Evolutionary conservation across 2,113 vertebrate genomes (phyloP).

Genomic region (Alexandromys fortis): DNA sequence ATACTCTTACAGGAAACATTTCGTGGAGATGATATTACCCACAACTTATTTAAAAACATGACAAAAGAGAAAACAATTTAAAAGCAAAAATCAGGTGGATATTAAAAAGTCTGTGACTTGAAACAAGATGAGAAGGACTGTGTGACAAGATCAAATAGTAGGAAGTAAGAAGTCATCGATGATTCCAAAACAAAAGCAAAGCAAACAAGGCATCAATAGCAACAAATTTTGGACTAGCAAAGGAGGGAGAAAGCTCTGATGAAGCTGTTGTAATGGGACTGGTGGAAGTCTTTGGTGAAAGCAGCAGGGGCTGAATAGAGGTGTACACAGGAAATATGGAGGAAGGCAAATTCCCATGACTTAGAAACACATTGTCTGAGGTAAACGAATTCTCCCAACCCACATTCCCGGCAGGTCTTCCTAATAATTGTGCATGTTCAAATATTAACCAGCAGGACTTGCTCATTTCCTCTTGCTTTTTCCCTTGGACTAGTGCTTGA

Average conservation of each 20-base stretch:
- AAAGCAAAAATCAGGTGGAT: background rate
- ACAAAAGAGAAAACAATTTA: background rate
- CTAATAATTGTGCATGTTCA: constrained; percentile 66
- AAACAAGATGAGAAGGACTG: background rate
- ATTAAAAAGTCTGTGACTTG: background rate
- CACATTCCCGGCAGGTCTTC: constrained; percentile 4
- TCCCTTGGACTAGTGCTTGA: constrained; percentile 25
- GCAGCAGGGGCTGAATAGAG: background rate
- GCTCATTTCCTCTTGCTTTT: constrained; percentile 42
- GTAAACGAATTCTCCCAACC: constrained; percentile 28
- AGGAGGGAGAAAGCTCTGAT: background rate
- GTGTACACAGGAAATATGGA: constrained; percentile 37
- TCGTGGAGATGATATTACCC: background rate
- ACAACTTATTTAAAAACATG: background rate
- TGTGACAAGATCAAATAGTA: background rate
- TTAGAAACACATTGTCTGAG: background rate
- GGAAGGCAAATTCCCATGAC: constrained; percentile 35
- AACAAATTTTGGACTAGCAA: background rate
- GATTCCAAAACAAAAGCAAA: background rate
- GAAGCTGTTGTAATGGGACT: background rate
- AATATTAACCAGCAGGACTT: constrained; percentile 57
- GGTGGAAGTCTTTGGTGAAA: background rate
- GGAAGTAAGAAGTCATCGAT: background rate
- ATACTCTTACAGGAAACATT: background rate
- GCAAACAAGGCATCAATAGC: background rate